Base-by-base conservation (phyloP, 2,888 invertebrate species). In the Tanypteryx hageni region DNA sequence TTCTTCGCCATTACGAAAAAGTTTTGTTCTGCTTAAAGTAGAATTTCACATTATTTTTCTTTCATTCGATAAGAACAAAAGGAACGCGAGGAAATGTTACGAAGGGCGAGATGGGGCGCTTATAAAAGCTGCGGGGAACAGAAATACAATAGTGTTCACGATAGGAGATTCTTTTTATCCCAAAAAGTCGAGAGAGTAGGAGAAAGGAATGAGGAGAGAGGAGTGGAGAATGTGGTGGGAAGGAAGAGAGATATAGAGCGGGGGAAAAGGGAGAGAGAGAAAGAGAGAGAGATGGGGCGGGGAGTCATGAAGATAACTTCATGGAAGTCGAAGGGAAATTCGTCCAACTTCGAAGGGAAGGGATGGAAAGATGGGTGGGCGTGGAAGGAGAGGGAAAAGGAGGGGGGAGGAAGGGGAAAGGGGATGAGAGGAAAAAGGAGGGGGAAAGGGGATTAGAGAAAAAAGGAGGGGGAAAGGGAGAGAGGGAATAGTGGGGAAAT, bases 1-100 rank as follows among this genome's bases (percentile, higher is more conserved):
- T 64, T 61, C 64, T 31, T 5, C 68, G 14, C 22, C 22, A 11
- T 85, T 85, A 58, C 18, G 61, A 68, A 86, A 56, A 89, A 89
- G 89, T 89, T 89, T 68, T 44, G 31, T 44, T 56, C 64, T n/a
- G 44, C 64, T 14, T 44, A 89, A n/a, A 61, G 89, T 89, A n/a
- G 89, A 89, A 44, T 44, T 64, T 89, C 61, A 27, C 61, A 61
- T 86, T 86, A 22, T 89, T 89, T 89, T 22, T 89, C n/a, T n/a
- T 89, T 22, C 31, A 31, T 61, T n/a, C n/a, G 89, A 44, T 76
- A 76, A n/a, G 22, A 76, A 76, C 76, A 76, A 76, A 76, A 76
- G 76, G 76, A 76, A 76, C 44, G 5, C 44, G 44, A 44, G 44
- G 22, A 27, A 27, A 27, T 22, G 76, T 76, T 76, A 11, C 76